Conservation (phyloP, 2,797 vertebrate genomes). For the Iguana delicatissima region DNA sequence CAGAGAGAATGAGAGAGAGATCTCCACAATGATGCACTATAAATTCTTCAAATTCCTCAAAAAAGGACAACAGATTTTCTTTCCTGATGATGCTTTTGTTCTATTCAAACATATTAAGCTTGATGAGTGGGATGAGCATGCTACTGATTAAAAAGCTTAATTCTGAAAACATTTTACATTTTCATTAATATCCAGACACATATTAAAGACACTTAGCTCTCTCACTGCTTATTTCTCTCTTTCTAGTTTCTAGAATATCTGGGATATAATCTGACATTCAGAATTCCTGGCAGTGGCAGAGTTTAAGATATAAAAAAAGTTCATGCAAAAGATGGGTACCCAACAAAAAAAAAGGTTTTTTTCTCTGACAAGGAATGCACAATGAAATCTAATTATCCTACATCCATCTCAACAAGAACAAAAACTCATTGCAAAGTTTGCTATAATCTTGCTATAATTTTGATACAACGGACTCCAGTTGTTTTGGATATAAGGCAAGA, state of each 20-base stretch:
- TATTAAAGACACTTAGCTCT: background rate
- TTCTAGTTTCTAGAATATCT: background rate
- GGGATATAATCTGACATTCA: slow-evolving; percentile 45
- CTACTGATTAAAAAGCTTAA: background rate
- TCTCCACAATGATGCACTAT: background rate
- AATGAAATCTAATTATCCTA: slow-evolving; percentile 26
- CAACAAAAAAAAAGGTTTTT: rapidly evolving
- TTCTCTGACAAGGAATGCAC: slow-evolving; percentile 24
- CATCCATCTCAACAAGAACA: slow-evolving; percentile 22
- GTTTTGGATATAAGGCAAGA: background rate
- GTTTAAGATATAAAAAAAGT: slow-evolving; percentile 49
- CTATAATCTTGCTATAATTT: slow-evolving; percentile 23
- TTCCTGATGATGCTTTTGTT: slow-evolving; percentile 41
- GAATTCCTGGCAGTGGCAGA: slow-evolving; percentile 9
- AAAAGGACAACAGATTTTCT: background rate
- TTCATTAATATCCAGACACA: background rate
- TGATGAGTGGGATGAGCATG: background rate
- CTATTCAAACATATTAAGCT: slow-evolving; percentile 38
- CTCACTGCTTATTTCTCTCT: background rate
- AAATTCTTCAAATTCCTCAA: background rate
- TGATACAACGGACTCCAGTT: slow-evolving; percentile 5
- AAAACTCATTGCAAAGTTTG: slow-evolving; percentile 24
- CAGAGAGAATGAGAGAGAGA: too few relatives aligned
- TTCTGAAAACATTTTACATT: background rate
- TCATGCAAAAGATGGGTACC: slow-evolving; percentile 33